Base-by-base conservation (phyloP, 2,113 vertebrate genomes). In the Gopherus flavomarginatus region DNA sequence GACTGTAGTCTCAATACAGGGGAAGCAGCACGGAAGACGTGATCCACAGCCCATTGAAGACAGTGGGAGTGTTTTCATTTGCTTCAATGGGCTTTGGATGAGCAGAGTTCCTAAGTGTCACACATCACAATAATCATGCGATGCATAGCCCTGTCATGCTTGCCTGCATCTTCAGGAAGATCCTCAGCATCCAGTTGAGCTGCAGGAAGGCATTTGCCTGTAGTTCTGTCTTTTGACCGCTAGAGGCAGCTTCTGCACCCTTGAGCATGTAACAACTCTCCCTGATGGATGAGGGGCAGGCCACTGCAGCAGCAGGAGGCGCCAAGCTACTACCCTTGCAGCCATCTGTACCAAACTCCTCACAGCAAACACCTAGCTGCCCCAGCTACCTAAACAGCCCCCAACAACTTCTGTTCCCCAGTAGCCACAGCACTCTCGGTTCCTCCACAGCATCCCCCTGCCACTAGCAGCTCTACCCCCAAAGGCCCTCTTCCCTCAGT, bases 81-180 rank as follows among this genome's bases (percentile, higher is more conserved):
- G 6, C 85, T 96, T 96, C 93, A 95, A 88, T 90, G 94, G 79
- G 50, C 77, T 11, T 0, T 3, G 50, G 82, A 90, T 86, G 62
- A 47, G 47, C 0, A 17, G 65, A 87, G 82, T 80, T 94, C 89
- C 93, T 94, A 96, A 92, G 78, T 88, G 86, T 83, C 47, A 31
- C 4, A 47, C 86, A 85, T 95, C 96, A 93, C 59, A 83, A 38
- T 38, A 72, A 53, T 90, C 31, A 35, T 53, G 47, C 65, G 52
- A 81, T 10, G 0, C 0, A 62, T n/a, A 50, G 90, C 50, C 81
- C 92, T 93, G 87, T 92, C 92, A 88, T 2, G 0, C 87, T 83
- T 83, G 47, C 42, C 89, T 93, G 84, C 53, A 85, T 95, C 65
- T 85, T 90, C 52, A 35, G 52, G 80, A 90, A 72, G n/a, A 42